Evolutionary conservation across 2,797 vertebrate genomes (phyloP), one percentile per base, ranked within the genome.

Genomic region (Oophaga sylvatica): DNA sequence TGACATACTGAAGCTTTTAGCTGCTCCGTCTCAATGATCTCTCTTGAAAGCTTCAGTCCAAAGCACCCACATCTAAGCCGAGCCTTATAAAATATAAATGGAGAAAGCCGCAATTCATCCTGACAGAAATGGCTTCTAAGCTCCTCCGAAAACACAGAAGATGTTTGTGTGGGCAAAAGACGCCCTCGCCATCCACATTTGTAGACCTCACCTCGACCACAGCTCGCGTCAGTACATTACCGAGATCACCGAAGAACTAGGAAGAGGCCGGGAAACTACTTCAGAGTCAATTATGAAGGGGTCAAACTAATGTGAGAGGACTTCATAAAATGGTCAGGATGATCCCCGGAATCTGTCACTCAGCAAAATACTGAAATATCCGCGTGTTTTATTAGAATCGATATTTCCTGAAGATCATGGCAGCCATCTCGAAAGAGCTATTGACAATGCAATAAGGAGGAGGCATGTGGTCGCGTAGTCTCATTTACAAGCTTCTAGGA

Each of bases 41-140:
- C 63, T 79, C 62, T 80, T 86, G 76, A 86, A 86, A 85, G 84
- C 84, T 78, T 79, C 84, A 68, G 59, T 41, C 76, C 67, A 85
- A 31, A 62, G 85, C 41, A 29, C 59, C 19, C 20, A 80, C 77
- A 86, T 86, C 84, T 86, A 80, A 86, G 84, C 76, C 65, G 48
- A 79, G 65, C 85, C 77, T 86, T 80, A 80, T 86, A 20, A 86
- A 86, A 80, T 86, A 86, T 80, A 80, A 62, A 86, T 80, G 85
- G 85, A 80, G 63, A 71, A 86, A 57, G 65, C 77, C 76, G 59
- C 85, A 73, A 80, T 73, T 80, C 22, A 70, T 65, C 48, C 16
- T 19, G 65, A 80, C 53, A 80, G 85, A 86, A 59, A 70, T 19
- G 77, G 63, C 76, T 80, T 80, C 48, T 59, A 53, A 73, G 41